Conservation (phyloP, 2,888 invertebrate genomes). For the Anoplius nigerrimus region DNA sequence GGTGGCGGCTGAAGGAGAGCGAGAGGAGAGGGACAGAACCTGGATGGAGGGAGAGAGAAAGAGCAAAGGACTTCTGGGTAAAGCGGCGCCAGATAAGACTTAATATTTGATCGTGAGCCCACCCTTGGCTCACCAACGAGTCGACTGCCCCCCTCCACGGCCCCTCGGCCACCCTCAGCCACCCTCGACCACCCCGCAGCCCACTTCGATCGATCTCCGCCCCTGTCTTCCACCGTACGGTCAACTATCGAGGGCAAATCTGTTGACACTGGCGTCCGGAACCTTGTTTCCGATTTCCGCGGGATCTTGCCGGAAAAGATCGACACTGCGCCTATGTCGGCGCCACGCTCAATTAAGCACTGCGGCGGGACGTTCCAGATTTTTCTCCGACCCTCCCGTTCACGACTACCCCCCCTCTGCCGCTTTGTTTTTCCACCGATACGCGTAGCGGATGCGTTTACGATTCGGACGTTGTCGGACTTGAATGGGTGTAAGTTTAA, state of each 20-base stretch:
- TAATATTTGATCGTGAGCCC: slow-evolving; percentile 72
- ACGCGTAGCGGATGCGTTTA: background rate
- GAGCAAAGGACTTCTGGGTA: slow-evolving; percentile 61
- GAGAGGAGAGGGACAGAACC: slow-evolving; percentile 37
- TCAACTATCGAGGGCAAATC: slow-evolving; percentile 64
- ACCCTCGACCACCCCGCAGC: slow-evolving; percentile 15
- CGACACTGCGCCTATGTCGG: slow-evolving; percentile 26
- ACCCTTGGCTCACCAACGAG: slow-evolving; percentile 65
- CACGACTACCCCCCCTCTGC: slow-evolving; percentile 7
- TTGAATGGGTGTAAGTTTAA: too few species aligned
- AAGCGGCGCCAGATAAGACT: slow-evolving; percentile 73
- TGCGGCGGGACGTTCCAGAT: too few species aligned
- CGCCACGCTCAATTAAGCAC: slow-evolving; percentile 13
- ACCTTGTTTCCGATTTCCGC: slow-evolving; percentile 60
- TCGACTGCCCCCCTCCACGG: slow-evolving; percentile 52
- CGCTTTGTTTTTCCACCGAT: slow-evolving; percentile 16
- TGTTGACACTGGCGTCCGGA: slow-evolving; percentile 65
- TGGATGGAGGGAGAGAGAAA: slow-evolving; percentile 36
- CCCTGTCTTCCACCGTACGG: slow-evolving; percentile 16
- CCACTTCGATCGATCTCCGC: background rate
- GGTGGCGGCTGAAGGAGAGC: slow-evolving; percentile 55
- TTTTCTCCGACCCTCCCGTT: slow-evolving; percentile 4
- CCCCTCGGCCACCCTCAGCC: too few species aligned
- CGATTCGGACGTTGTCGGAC: too few species aligned
- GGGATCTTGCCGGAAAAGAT: slow-evolving; percentile 40